Base-by-base conservation (phyloP, 2,888 invertebrate species). In the Eledona agricola region DNA sequence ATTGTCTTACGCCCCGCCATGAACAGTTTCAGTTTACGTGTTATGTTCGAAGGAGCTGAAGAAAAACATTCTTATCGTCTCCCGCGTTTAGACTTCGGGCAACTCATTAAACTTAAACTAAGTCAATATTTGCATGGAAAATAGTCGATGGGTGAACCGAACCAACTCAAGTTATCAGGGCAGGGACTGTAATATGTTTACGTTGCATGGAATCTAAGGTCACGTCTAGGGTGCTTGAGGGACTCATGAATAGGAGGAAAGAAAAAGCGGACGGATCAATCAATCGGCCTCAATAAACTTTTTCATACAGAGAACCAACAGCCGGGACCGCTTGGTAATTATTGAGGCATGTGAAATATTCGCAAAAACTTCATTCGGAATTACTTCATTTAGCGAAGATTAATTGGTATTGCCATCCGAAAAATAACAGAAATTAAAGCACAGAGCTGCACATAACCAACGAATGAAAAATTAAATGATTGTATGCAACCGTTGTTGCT, bases 1-100 rank as follows among this genome's bases (percentile, higher is more conserved):
- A 59, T 57, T 59, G 59, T 51, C 28, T 12, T 46, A n/a, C 16
- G 23, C 28, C 20, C 35, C 7, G 13, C 40, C 37, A 51, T 43
- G 43, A 45, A 37, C 51, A 43, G 35, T 47, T 42, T 43, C 23
- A 32, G 31, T 43, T 43, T 43, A 32, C 35, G 46, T 17, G 40
- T 13, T 9, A 26, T 19, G 17, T 12, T 26, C 19, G 9, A 16
- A 28, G n/a, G n/a, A n/a, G n/a, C n/a, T n/a, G n/a, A 40, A 40
- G 40, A 40, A 40, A 35, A 40, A 40, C 40, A 38, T 9, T 11
- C 40, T 40, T 19, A 25, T 38, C 38, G 6, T 16, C 23, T 29
- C 11, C 19, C 28, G 40, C 15, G 16, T 40, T 28, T 10, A 11
- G 9, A 25, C 40, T 17, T 23, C 34, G 6, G 26, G 34, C 34